Conservation (phyloP, 2,797 vertebrate species). For the Epinephelus awoara region DNA sequence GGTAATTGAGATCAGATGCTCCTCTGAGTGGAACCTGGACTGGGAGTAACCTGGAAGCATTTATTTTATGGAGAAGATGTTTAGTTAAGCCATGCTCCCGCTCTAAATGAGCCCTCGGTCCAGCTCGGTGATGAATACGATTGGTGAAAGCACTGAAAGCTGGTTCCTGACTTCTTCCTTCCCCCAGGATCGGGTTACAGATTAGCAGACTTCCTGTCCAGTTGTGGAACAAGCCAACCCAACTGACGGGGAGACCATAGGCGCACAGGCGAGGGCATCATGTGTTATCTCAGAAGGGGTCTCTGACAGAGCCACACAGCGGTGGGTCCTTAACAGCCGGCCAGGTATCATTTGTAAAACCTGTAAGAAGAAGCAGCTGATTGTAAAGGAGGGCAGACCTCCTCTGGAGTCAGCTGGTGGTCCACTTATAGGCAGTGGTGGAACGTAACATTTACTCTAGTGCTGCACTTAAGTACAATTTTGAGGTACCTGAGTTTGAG, state of each 20-base stretch:
- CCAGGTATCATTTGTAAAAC: conserved; percentile 57
- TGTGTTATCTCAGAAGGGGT: conserved; percentile 63
- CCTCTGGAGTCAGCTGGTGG: conserved; percentile 47
- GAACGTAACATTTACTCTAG: not conserved
- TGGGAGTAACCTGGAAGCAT: conserved; percentile 94
- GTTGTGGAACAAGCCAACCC: conserved; percentile 70
- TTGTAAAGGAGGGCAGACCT: conserved; percentile 35
- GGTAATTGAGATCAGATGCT: conserved; percentile 93
- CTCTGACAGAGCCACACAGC: conserved; percentile 63
- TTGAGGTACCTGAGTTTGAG: no score
- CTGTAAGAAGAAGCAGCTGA: conserved; percentile 56
- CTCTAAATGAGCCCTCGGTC: conserved; percentile 83
- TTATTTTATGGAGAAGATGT: conserved; percentile 93
- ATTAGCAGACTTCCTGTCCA: conserved; percentile 93
- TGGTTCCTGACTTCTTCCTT: conserved; percentile 91
- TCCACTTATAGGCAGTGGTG: not conserved
- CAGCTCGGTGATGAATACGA: conserved; percentile 90
- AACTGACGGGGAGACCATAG: conserved; percentile 48
- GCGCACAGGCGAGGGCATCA: conserved; percentile 37
- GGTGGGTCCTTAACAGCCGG: conserved; percentile 39
- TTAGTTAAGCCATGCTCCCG: conserved; percentile 85
- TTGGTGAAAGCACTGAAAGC: conserved; percentile 91
- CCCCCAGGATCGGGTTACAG: conserved; percentile 90
- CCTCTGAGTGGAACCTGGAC: conserved; percentile 85
- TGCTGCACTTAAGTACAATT: not conserved